Evolutionary conservation across 1,140 invertebrate genomes (phyloP), one percentile per base, ranked within the genome.

Genomic region (Aphaenogaster floridana): DNA sequence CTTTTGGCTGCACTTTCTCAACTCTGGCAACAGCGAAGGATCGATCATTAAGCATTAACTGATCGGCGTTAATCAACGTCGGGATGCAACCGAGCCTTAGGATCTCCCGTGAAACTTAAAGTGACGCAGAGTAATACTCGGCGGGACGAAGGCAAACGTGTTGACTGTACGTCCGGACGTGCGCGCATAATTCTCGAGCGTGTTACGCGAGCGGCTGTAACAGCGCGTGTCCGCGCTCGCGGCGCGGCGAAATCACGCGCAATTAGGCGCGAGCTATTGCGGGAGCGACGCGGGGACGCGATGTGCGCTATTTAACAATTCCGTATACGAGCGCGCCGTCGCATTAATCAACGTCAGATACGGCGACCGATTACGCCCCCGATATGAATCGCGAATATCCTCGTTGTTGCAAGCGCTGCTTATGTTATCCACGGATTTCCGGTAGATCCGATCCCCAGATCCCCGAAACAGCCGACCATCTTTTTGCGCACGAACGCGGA

Each of bases 211-310:
- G n/a, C n/a, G 21, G 15, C 50, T 57, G 48, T 57, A 81, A 81
- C 64, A 34, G 34, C 78, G 78, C 78, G 64, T 80, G n/a, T 81
- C 50, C 64, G 21, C n/a, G 79, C 39, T 17, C n/a, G 68, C 69
- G 13, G 34, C 72, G 21, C 13, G 15, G 64, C n/a, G 54, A 71
- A 69, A 81, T 88, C 68, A 87, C 86, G 86, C 57, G 9, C 68
- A 81, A 87, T 88, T 87, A 87, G 78, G 11, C 61, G n/a, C 57
- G 64, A 88, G 76, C 64, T 76, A 87, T 69, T 72, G 68, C 64
- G 39, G 50, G 64, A 69, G 34, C 77, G 9, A 63, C 76, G 57
- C 76, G 48, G 45, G 48, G 48, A 69, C 36, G 59, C 39, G 34
- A 81, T 42, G 48, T 57, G 78, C 68, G 66, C 68, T 39, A 83